Evolutionary conservation across 2,888 invertebrate genomes (phyloP).

Genomic region (Watsonalla binaria): DNA sequence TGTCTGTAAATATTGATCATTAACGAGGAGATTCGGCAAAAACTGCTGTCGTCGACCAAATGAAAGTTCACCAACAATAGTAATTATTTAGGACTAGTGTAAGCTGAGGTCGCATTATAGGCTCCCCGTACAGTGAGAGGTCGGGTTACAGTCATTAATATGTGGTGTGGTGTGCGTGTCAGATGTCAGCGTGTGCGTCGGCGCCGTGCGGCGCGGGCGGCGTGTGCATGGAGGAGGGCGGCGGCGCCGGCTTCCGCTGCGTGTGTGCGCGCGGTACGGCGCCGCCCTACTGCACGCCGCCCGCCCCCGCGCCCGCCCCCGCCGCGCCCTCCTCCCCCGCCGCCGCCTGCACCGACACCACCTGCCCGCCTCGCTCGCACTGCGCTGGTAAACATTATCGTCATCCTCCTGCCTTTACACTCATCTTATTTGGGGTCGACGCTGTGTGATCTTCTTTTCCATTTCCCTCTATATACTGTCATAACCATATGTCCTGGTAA

Average conservation of each 20-base stretch:
- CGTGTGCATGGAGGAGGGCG: slow-evolving; percentile 80
- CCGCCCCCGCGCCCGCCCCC: slow-evolving; percentile 53
- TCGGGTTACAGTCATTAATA: neutral
- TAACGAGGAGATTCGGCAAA: too few relatives aligned
- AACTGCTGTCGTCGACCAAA: too few relatives aligned
- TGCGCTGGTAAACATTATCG: slow-evolving; percentile 65
- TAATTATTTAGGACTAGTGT: too few relatives aligned
- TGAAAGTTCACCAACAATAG: too few relatives aligned
- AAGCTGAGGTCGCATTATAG: too few relatives aligned
- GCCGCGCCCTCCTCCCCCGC: slow-evolving; percentile 48
- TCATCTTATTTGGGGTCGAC: too few relatives aligned
- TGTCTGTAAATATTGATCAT: too few relatives aligned
- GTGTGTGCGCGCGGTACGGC: slow-evolving; percentile 82
- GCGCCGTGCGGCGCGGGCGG: slow-evolving; percentile 88
- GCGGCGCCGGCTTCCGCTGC: slow-evolving; percentile 78
- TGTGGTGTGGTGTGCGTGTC: slow-evolving; percentile 4
- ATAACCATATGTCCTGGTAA: too few relatives aligned
- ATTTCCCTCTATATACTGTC: too few relatives aligned
- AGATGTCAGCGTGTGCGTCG: slow-evolving; percentile 81
- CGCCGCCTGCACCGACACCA: slow-evolving; percentile 65
- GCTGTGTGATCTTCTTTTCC: neutral
- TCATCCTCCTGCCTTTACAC: neutral
- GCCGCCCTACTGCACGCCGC: slow-evolving; percentile 59
- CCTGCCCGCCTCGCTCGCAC: slow-evolving; percentile 83
- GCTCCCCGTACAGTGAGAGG: too few relatives aligned